Percentiles rank a stretch among this genome's conserved stretches.
Conservation (phyloP, 2,113 vertebrate genomes). For the Callocephalon fimbriatum region DNA sequence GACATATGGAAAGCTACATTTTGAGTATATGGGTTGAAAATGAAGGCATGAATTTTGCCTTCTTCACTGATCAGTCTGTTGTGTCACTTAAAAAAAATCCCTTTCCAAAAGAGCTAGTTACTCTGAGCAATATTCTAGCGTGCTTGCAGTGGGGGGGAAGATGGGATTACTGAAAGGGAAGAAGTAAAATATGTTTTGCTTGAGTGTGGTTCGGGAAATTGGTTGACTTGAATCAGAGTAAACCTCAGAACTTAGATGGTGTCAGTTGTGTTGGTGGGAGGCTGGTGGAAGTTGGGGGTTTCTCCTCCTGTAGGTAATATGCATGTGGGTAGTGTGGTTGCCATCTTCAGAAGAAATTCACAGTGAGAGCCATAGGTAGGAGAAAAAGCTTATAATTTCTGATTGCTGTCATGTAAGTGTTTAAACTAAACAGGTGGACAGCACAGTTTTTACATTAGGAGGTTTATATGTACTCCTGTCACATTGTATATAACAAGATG, state of each 20-base stretch:
- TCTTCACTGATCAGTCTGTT: neutral
- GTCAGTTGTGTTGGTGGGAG: slow-evolving; percentile 4
- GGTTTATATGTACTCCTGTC: fast-evolving
- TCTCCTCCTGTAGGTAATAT: neutral
- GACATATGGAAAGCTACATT: neutral
- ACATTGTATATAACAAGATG: fast-evolving
- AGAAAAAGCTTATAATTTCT: neutral
- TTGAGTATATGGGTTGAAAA: neutral
- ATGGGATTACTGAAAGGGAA: neutral
- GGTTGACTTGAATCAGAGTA: neutral
- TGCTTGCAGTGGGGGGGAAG: neutral
- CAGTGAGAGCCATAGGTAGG: neutral
- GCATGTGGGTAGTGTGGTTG: slow-evolving; percentile 12
- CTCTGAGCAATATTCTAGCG: neutral
- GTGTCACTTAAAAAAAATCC: neutral
- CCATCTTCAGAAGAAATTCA: slow-evolving; percentile 2
- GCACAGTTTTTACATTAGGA: neutral
- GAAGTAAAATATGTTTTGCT: neutral
- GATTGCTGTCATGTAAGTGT: neutral
- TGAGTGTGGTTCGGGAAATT: neutral
- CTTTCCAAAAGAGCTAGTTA: neutral
- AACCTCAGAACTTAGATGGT: neutral
- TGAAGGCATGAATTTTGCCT: neutral
- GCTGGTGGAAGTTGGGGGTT: slow-evolving; percentile 17
- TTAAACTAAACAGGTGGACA: neutral